Base-by-base conservation (phyloP, 2,888 invertebrate genomes). In the Sacculina carcini region DNA sequence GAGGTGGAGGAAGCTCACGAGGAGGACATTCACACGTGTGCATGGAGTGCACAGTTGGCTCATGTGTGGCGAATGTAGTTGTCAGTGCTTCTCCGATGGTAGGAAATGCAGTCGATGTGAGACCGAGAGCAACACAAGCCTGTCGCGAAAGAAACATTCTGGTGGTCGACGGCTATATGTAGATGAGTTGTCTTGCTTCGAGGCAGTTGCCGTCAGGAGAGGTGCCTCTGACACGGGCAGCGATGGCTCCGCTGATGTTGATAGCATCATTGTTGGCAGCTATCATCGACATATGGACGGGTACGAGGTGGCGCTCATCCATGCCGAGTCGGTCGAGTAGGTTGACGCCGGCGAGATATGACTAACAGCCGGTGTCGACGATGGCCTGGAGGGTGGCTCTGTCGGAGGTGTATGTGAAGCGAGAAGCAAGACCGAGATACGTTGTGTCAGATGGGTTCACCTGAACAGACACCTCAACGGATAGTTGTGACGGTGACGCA, bases 51-150 rank as follows among this genome's bases (percentile, higher is more conserved):
- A 7, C 12, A 14, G 9, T n/a, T 7, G 23, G 16, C 32, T 29
- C 51, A 26, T 31, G 5, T 16, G 12, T 50, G 26, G 39, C 24
- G 21, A 12, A 23, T n/a, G 9, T 5, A 7, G 31, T n/a, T 14
- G 16, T 19, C 16, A 40, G 21, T 14, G 48, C 23, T 34, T 50
- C 52, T 44, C 52, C 52, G 23, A 50, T 38, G n/a, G 46, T 52
- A 9, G 50, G 50, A 16, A 52, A 52, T 12, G 24, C 46, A 10
- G 24, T n/a, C 16, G 52, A 51, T 24, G 50, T 52, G n/a, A 50
- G 50, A 7, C 36, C 42, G 12, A 52, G 50, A 5, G 48, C 44
- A 42, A 36, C 34, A 26, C 44, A 44, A 12, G 52, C 36, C 36
- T 52, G 29, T 44, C 31, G 50, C 36, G 29, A 26, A 31, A 52